Base-by-base conservation (phyloP, 2,888 invertebrate species). In the Pseudococcus longispinus region DNA sequence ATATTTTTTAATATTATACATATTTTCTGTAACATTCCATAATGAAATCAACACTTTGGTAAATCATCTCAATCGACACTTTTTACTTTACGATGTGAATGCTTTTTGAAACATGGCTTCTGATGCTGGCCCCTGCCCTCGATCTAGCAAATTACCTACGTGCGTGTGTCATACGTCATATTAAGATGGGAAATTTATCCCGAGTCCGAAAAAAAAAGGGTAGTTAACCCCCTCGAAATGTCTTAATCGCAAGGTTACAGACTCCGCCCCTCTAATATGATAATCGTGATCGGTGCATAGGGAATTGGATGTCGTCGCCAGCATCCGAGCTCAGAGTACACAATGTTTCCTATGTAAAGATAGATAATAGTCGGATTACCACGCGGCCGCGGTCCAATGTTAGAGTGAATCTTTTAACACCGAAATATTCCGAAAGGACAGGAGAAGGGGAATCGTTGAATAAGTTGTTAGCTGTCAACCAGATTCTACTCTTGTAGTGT, bases 391-490 rank as follows among this genome's bases (percentile, higher is more conserved):
- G 77, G 51, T 20, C 80, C 77, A 80, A 86, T 77, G 77, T 74
- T 83, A 46, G 51, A 83, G 55, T 51, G 55, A 23, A 85, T 85
- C 85, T 85, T 85, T 85, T 65, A 85, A 85, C 85, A 65, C 70
- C 85, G 70, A 85, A 85, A 85, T 85, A 65, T 85, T 23, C 65
- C 9, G 42, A 70, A 55, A 15, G 3, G 2, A 46, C 3, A 51
- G 26, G 26, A 37, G 77, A 80, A 80, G 80, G 86, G 77, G 51
- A 77, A 86, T 46, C 51, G 77, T 86, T 77, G 86, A 86, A 86
- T 86, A 86, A 86, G 86, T 86, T 86, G 86, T 86, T 86, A 86
- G 77, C 86, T 86, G 86, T 86, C 86, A 86, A 86, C 86, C 86
- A 86, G 86, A 86, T 86, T 80, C 86, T 74, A 86, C 86, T 80